Evolutionary conservation across 2,888 invertebrate species (phyloP), one percentile per base, ranked within the genome.

Genomic region (Biston betularia): DNA sequence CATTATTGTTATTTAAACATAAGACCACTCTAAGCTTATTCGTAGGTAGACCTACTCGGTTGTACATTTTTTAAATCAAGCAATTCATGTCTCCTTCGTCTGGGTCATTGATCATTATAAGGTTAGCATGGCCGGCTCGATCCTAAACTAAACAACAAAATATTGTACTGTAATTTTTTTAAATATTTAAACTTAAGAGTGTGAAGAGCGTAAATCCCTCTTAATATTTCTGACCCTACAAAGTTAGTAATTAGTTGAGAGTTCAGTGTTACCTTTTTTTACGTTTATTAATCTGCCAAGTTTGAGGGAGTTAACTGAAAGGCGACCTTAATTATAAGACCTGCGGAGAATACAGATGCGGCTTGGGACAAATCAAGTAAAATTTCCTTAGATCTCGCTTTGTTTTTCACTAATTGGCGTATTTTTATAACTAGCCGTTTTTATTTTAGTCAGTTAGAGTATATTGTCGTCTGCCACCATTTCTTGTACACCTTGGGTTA

Each of bases 181-280:
- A 24, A 24, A 24, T 24, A 24, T 1, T 24, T 24, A 24, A 24
- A 24, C 24, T 6, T 1, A 44, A 12, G 11, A 12, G 2, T 12
- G 40, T 6, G 40, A 42, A 12, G 24, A 9, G 6, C 54, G 40
- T 42, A 3, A 42, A 42, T 7, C 42, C 11, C 24, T 24, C 42
- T 48, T 34, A 34, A 35, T 52, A 45, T 38, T 50, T 45, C 38
- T 35, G 24, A 50, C 15, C 50, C 50, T 50, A 38, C 14, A 35
- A 50, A 63, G 15, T 63, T 45, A 14, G 38, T 63, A 45, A 63
- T 57, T 57, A 57, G 24, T 63, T 52, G 35, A 49, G 42, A n/a
- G 49, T 48, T 56, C n/a, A n/a, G n/a, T 15, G 35, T 14, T 53
- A 45, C 8, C 42, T 33, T 54, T 54, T 15, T 42, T 54, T 8